These are phyloP conservation scores for Cephalotes varians DNA, from an alignment of 2,888 invertebrate species.

Conservation along the genomic window DNA sequence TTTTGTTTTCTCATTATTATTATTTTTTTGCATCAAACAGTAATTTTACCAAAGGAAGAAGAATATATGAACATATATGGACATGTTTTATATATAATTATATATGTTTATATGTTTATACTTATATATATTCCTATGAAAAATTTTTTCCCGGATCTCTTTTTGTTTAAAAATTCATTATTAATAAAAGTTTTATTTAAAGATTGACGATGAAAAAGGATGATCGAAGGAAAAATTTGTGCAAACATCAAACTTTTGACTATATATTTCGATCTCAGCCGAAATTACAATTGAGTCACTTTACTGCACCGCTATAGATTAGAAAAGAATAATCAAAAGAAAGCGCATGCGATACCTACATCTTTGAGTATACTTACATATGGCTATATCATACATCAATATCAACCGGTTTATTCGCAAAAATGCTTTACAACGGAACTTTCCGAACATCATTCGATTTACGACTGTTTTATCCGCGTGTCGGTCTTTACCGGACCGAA, in stretches of 20 bases:
- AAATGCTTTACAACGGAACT: slow-evolving; percentile 37
- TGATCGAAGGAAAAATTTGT: slow-evolving; percentile 26
- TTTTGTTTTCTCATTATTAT: too few species aligned
- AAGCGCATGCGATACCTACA: neutral
- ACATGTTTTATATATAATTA: too few species aligned
- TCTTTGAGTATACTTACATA: neutral
- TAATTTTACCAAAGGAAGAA: too few species aligned
- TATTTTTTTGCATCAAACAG: too few species aligned
- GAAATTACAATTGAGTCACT: neutral
- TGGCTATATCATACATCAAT: neutral
- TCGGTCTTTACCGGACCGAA: neutral
- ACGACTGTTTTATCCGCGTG: slow-evolving; percentile 49
- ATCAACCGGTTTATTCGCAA: slow-evolving; percentile 31
- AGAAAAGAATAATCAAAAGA: neutral
- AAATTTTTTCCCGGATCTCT: too few species aligned
- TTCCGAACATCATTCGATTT: slow-evolving; percentile 37
- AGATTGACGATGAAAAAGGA: neutral
- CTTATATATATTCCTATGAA: too few species aligned
- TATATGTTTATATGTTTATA: too few species aligned
- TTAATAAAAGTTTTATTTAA: slow-evolving; percentile 7
- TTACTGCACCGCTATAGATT: neutral
- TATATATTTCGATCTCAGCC: neutral
- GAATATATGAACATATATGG: too few species aligned
- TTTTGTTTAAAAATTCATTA: neutral
- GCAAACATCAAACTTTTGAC: neutral